A percentile compares a stretch with the other conserved stretches of the same genome.
phyloP scores from a whole-genome alignment of 2,113 vertebrate species.

The Stigmatopora nigra region DNA sequence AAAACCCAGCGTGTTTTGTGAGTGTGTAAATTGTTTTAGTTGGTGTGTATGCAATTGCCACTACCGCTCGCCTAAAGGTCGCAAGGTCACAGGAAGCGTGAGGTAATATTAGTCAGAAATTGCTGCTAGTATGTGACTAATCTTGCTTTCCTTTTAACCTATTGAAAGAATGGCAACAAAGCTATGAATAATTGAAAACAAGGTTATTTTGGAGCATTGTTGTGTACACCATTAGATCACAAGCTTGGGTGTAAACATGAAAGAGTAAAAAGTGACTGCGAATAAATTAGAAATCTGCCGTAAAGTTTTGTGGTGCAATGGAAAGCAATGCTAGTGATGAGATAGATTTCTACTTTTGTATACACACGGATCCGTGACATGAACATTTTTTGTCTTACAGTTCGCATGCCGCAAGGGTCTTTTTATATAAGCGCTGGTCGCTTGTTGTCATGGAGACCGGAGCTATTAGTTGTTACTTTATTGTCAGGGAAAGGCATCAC shows the following conservation, averaged over 20 bases:
- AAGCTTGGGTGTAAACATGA: slow-evolving; percentile 11
- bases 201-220: slow-evolving; percentile 24
- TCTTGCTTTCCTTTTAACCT: slow-evolving; percentile 18
- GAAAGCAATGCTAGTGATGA: neutral
- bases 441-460: slow-evolving; percentile 62
- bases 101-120: slow-evolving; percentile 38
- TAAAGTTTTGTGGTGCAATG: slow-evolving; percentile 15
- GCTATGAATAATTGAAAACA: slow-evolving; percentile 28
- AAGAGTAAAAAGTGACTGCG: slow-evolving; percentile 13
- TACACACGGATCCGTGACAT: neutral
- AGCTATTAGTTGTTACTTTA: slow-evolving; percentile 49
- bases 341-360: neutral
- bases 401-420: slow-evolving; percentile 34
- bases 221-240: slow-evolving; percentile 1
- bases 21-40: slow-evolving; percentile 17
- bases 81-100: slow-evolving; percentile 41
- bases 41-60: slow-evolving; percentile 30
- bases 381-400: slow-evolving; percentile 9
- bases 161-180: slow-evolving; percentile 23
- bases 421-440: slow-evolving; percentile 29
- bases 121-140: slow-evolving; percentile 20
- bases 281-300: slow-evolving; percentile 1
- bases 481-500: slow-evolving; percentile 51
- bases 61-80: slow-evolving; percentile 34
- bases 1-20: slow-evolving; percentile 1